phyloP scores from a whole-genome alignment of 1,140 invertebrate species.

The Musca vetustissima region DNA sequence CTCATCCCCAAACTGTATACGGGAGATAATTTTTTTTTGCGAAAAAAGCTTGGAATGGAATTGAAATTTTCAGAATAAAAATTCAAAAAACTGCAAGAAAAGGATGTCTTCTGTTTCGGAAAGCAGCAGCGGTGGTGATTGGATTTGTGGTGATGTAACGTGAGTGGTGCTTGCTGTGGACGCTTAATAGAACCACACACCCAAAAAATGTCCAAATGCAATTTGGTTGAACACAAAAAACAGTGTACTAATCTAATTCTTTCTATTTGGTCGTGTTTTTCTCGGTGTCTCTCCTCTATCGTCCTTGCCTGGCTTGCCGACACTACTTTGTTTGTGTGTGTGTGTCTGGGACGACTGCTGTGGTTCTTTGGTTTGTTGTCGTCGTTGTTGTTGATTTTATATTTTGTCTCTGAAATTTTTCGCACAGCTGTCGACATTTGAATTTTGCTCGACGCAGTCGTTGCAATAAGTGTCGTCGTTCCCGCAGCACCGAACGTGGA shows the following conservation, averaged over 20 bases:
- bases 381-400: conserved; percentile 32
- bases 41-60: too few relatives aligned
- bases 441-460: conserved; percentile 89
- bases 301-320: conserved; percentile 13
- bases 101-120: conserved; percentile 6
- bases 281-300: background rate
- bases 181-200: conserved; percentile 30
- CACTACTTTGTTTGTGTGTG: conserved; percentile 1
- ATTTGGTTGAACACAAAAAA: conserved; percentile 6
- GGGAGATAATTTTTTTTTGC: too few relatives aligned
- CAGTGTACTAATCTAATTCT: conserved; percentile 13
- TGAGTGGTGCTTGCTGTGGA: conserved; percentile 41
- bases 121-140: conserved; percentile 59
- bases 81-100: too few relatives aligned
- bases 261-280: conserved; percentile 20
- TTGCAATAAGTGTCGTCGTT: conserved; percentile 91
- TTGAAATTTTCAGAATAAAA: too few relatives aligned
- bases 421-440: conserved; percentile 83
- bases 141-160: conserved; percentile 60
- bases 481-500: conserved; percentile 60
- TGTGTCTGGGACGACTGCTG: conserved; percentile 5
- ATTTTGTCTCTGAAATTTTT: conserved; percentile 38
- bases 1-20: too few relatives aligned
- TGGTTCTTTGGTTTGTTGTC: background rate
- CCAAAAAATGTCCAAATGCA: conserved; percentile 11